Conservation (phyloP, 2,888 invertebrate genomes). For the Tachystola acroxantha region DNA sequence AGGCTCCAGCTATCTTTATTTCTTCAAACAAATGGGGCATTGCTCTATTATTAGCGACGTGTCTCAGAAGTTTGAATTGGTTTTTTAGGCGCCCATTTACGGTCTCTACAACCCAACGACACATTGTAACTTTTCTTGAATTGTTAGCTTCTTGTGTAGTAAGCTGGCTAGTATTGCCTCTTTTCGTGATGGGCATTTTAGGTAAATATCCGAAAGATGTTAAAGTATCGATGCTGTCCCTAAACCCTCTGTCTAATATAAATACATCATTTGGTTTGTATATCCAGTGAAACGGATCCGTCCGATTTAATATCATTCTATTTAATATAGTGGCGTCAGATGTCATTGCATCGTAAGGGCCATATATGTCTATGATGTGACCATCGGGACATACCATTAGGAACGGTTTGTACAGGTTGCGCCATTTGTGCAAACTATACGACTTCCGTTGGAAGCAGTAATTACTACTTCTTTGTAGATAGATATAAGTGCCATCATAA, state of each 20-base stretch:
- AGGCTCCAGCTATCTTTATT: slow-evolving; percentile 1
- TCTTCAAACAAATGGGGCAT: slow-evolving; percentile 3
- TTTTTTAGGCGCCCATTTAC: slow-evolving; percentile 8
- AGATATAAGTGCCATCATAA: slow-evolving; percentile 5
- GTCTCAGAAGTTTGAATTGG: slow-evolving; percentile 1
- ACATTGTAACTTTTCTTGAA: slow-evolving; percentile 5
- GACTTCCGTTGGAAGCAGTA: not conserved
- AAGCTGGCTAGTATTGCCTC: not conserved
- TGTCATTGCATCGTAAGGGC: not conserved
- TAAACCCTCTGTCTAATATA: slow-evolving; percentile 5
- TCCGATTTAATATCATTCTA: slow-evolving; percentile 1
- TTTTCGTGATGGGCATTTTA: not conserved
- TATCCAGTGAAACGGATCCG: not conserved
- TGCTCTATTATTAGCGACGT: not conserved
- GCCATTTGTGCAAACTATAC: slow-evolving; percentile 2
- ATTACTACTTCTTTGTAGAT: slow-evolving; percentile 1
- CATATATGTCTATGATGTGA: slow-evolving; percentile 2
- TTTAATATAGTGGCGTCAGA: slow-evolving; percentile 5
- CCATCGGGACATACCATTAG: slow-evolving; percentile 5
- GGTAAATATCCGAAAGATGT: not conserved
- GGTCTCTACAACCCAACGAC: slow-evolving; percentile 12
- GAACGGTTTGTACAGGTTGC: slow-evolving; percentile 2
- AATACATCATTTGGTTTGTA: slow-evolving; percentile 2
- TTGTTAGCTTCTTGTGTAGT: slow-evolving; percentile 2
- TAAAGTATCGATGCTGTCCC: not conserved